Evolutionary conservation across 2,113 vertebrate genomes (phyloP).

Genomic region (Psittacara wagleri): DNA sequence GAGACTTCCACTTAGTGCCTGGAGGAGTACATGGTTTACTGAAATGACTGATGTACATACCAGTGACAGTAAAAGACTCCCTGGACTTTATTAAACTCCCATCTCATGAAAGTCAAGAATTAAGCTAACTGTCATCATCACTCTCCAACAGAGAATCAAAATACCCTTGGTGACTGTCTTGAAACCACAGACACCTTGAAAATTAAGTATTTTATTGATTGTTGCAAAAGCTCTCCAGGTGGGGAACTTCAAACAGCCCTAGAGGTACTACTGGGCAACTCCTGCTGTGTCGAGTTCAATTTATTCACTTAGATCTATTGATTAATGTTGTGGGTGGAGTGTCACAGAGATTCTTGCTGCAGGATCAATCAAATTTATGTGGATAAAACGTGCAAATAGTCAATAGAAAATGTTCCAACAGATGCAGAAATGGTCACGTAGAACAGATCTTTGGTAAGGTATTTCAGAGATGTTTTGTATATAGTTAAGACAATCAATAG

Average conservation of each 20-base stretch:
- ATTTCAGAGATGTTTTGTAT: not conserved
- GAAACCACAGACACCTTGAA: not conserved
- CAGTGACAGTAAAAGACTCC: not conserved
- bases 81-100: not conserved
- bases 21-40: not conserved
- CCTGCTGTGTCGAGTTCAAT: not conserved
- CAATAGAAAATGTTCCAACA: not conserved
- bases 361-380: not conserved
- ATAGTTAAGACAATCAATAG: not conserved
- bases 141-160: not conserved
- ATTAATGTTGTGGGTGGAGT: not conserved
- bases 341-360: not conserved
- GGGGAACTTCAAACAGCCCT: not conserved
- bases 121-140: not conserved
- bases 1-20: not conserved
- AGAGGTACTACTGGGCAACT: not conserved
- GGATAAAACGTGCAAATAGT: not conserved
- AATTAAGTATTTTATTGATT: conserved; percentile 4
- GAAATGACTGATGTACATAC: not conserved
- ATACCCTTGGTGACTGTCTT: not conserved
- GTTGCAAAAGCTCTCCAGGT: not conserved
- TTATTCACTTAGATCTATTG: not conserved
- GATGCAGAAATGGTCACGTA: not conserved
- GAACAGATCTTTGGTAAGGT: not conserved
- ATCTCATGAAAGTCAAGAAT: not conserved